Percentiles rank a stretch among this genome's conserved stretches.
Conservation (phyloP, 92 coral and sea anemone species). For the Zoanthus gigantus region DNA sequence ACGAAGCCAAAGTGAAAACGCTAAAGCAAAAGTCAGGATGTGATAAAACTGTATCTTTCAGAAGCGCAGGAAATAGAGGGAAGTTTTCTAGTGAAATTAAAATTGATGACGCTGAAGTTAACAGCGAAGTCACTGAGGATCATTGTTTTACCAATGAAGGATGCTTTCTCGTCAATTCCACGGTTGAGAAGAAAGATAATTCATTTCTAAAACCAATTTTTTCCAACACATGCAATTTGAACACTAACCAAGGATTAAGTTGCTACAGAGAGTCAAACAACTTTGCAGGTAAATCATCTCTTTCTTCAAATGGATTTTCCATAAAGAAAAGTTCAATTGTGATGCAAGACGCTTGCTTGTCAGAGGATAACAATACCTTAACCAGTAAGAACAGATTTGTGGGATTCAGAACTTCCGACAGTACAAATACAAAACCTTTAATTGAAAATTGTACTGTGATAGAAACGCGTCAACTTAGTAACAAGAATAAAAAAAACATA, state of each 20-base stretch:
- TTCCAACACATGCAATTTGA: background rate
- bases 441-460: background rate
- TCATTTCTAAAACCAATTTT: background rate
- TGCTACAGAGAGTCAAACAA: background rate
- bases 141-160: background rate
- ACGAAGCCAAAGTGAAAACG: background rate
- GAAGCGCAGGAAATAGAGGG: background rate
- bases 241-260: background rate
- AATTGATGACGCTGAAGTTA: background rate
- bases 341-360: background rate
- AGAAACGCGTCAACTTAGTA: background rate
- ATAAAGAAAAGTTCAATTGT: background rate
- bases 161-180: background rate
- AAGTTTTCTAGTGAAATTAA: background rate
- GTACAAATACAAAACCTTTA: background rate
- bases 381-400: background rate
- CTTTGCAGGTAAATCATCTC: conserved; percentile 1
- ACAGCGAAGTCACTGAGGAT: background rate
- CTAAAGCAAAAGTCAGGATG: background rate
- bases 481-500: background rate
- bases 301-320: background rate
- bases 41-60: background rate
- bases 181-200: background rate
- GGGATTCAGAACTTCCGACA: conserved; percentile 25
- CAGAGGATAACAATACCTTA: background rate